phyloP scores from a whole-genome alignment of 1,140 invertebrate species.

The Bradynema listronoti region DNA sequence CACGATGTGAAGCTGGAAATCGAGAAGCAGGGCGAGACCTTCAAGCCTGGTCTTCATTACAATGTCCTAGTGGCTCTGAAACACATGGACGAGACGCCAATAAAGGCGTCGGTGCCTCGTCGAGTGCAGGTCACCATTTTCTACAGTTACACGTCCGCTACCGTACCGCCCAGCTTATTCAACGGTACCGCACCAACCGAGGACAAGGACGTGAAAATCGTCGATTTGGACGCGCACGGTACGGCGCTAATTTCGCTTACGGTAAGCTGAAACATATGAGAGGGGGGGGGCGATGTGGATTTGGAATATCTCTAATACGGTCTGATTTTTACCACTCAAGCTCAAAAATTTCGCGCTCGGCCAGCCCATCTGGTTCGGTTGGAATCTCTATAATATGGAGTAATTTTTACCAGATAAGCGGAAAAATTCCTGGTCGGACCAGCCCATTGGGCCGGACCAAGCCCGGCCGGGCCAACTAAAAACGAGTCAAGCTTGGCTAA shows the following conservation, averaged over 20 bases:
- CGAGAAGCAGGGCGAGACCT: constrained; percentile 73
- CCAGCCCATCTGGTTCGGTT: too few relatives aligned
- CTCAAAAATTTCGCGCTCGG: constrained; percentile 1
- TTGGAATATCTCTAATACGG: too few relatives aligned
- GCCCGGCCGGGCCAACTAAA: too few relatives aligned
- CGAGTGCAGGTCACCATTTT: constrained; percentile 55
- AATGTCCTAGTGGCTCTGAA: constrained; percentile 67
- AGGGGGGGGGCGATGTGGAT: too few relatives aligned
- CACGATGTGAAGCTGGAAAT: constrained; percentile 76
- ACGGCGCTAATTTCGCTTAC: constrained; percentile 41
- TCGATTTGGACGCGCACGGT: constrained; percentile 55
- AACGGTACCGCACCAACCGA: constrained; percentile 37
- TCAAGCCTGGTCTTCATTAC: constrained; percentile 78
- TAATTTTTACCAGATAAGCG: too few relatives aligned
- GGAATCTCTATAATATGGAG: too few relatives aligned
- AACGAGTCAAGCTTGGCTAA: too few relatives aligned
- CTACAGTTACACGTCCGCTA: constrained; percentile 54
- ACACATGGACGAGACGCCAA: constrained; percentile 55
- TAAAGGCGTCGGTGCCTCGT: constrained; percentile 52
- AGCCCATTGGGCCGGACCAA: too few relatives aligned
- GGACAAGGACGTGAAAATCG: constrained; percentile 50
- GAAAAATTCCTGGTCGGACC: too few relatives aligned
- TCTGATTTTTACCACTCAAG: not conserved
- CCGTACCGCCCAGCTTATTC: constrained; percentile 40
- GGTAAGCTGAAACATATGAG: not conserved